Conservation (phyloP, 2,888 invertebrate genomes). For the Sepiola atlantica region DNA sequence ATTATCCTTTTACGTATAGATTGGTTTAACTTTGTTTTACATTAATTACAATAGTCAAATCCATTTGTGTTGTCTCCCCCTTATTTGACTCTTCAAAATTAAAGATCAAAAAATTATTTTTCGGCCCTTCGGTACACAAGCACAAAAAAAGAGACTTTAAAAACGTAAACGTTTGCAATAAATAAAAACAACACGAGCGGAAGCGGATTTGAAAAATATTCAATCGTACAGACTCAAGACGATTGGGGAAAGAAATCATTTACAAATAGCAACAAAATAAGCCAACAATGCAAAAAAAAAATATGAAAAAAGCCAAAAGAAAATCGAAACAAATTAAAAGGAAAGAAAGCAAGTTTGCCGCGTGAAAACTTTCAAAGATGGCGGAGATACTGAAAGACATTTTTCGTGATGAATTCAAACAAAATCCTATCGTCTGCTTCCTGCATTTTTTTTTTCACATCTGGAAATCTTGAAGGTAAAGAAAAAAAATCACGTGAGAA, state of each 20-base stretch:
- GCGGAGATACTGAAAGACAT: neutral
- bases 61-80: too few relatives aligned
- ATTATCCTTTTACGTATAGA: too few relatives aligned
- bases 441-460: neutral
- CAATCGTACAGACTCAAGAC: neutral
- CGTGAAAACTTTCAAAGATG: neutral
- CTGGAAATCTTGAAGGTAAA: neutral
- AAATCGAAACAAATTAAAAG: neutral
- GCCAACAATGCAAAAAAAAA: neutral
- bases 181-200: neutral
- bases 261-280: neutral
- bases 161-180: neutral
- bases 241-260: neutral
- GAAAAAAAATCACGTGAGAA: neutral
- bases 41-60: too few relatives aligned
- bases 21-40: too few relatives aligned
- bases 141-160: neutral
- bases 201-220: neutral
- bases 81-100: too few relatives aligned
- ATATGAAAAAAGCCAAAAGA: neutral
- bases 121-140: too few relatives aligned
- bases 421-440: neutral
- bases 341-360: neutral
- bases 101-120: too few relatives aligned
- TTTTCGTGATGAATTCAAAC: neutral